phyloP scores from a whole-genome alignment of 2,797 vertebrate genomes.

The Threskiornis aethiopicus region DNA sequence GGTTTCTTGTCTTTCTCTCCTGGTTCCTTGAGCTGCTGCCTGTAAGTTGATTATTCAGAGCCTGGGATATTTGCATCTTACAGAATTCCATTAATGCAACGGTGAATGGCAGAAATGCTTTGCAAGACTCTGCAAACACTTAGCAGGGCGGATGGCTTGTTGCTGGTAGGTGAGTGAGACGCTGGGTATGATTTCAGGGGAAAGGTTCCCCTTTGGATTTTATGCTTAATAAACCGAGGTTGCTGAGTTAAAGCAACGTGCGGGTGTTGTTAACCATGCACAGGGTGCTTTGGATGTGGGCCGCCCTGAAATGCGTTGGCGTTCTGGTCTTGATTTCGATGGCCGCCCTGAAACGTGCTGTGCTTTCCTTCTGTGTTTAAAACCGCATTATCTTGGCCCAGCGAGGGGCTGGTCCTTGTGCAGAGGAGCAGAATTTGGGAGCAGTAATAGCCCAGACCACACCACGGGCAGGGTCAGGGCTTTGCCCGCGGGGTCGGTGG shows the following conservation, averaged over 20 bases:
- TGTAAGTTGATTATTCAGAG: neutral
- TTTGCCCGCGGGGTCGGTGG: fast-evolving
- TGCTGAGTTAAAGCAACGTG: fast-evolving
- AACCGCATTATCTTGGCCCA: fast-evolving
- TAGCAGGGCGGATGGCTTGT: neutral
- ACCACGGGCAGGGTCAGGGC: fast-evolving
- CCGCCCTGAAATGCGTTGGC: neutral
- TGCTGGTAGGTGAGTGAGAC: neutral
- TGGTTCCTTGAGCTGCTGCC: neutral
- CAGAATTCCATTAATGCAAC: neutral
- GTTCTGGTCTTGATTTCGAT: neutral
- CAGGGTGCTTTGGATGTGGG: fast-evolving
- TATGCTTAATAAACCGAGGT: neutral
- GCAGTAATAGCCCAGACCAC: neutral
- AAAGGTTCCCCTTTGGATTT: neutral
- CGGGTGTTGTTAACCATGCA: fast-evolving
- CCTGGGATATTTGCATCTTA: fast-evolving
- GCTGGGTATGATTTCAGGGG: neutral
- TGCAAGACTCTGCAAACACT: neutral
- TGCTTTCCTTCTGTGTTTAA: neutral
- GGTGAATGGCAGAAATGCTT: neutral
- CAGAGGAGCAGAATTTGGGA: neutral
- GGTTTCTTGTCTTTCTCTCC: neutral
- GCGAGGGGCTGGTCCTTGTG: neutral
- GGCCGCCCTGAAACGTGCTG: too few species aligned